Base-by-base conservation (phyloP, 2,113 vertebrate genomes). In the Tautogolabrus adspersus region DNA sequence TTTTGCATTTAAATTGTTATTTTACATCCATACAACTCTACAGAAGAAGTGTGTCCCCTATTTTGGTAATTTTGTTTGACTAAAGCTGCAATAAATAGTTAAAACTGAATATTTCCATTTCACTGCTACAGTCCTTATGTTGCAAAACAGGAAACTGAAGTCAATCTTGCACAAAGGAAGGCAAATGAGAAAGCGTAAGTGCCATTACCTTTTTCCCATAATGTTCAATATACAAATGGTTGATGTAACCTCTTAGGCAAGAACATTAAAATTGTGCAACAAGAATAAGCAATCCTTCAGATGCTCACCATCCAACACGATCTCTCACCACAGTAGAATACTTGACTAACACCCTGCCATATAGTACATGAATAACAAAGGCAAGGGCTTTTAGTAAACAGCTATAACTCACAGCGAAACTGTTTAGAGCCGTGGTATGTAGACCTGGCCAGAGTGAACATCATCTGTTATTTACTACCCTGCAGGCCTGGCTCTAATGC, bases 371-470 rank as follows among this genome's bases (percentile, higher is more conserved):
- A 82, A 90, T 86, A 90, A 89, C 83, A 91, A 88, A 87, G 88
- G 66, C 85, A 79, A 82, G 81, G 80, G 84, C 90, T 92, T 92
- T 89, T 89, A 93, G 91, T 91, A 93, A 93, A 93, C 85, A 72
- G 82, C 84, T 34, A 87, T 92, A 89, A 93, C 88, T 93, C 91
- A 91, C 40, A 38, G 75, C 37, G 69, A 84, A 87, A 82, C 60
- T 93, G 92, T 93, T 93, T 93, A 89, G 87, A 91, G 86, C 65
- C 2, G 80, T 73, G 89, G 87, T 88, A 91, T 93, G 91, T 80
- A 90, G 90, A 88, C 83, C 89, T 88, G 87, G 90, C 86, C 81
- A 58, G 72, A 72, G 76, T 70, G 84, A 88, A 88, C 79, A 87
- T 91, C 79, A 81, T 91, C 75, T 78, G 89, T 93, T 93, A 91